Base-by-base conservation (phyloP, 1,140 invertebrate genomes). In the Pygmarrhopalites habei region DNA sequence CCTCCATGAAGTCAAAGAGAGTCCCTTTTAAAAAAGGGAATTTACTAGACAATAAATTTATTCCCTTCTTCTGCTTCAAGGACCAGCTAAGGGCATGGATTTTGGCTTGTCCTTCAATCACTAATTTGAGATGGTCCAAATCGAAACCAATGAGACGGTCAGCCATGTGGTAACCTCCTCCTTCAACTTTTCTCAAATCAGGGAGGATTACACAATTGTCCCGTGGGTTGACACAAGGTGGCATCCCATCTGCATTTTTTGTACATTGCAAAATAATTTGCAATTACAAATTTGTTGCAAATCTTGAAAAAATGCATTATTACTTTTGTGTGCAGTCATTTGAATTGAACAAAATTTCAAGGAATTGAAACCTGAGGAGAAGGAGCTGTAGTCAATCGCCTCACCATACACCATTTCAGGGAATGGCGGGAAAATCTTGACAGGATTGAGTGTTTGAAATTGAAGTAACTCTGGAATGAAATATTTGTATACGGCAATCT, bases 121-220 rank as follows among this genome's bases (percentile, higher is more conserved):
- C 51, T 12, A 55, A 26, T 29, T 28, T 29, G 29, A 12, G 14
- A 10, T 55, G 23, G 26, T 28, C 14, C 14, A 55, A 10, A 23
- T 28, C 29, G 29, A 55, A 55, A 14, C 51, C 51, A 10, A 10
- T 5, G 26, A 55, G 7, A 5, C 51, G 51, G 23, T 55, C 29
- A 28, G 25, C 25, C 10, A 55, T 21, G 5, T 26, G 5, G 29
- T 15, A 55, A 32, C 51, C 51, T 28, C 51, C 51, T n/a, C n/a
- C n/a, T 15, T 21, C 51, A 10, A 10, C 21, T 39, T 76, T 67
- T 12, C 51, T 21, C 51, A 58, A 58, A 28, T 58, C 39, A 4
- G 30, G 56, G 5, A 58, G 15, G 19, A 58, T 41, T 12, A 58
- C 17, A 32, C 26, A 41, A 41, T 58, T 49, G 12, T 49, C 46